phyloP scores from a whole-genome alignment of 2,888 invertebrate genomes.

The Tiliacea citrago region DNA sequence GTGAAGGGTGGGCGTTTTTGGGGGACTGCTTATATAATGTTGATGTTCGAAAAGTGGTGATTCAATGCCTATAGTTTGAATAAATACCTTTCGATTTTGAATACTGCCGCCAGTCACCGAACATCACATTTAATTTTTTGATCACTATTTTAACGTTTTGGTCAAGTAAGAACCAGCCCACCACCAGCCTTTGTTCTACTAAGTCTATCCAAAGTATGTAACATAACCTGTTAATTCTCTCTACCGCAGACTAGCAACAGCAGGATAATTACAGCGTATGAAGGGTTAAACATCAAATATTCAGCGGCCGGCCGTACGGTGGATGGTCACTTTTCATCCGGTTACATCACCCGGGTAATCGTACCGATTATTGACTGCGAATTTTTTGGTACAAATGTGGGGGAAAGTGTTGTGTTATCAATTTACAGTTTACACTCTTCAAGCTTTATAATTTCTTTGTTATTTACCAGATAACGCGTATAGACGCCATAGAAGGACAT shows the following conservation, averaged over 20 bases:
- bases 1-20: no score
- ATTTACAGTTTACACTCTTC: not conserved
- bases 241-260: constrained; percentile 16
- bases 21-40: no score
- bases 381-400: not conserved
- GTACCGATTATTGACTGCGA: constrained; percentile 19
- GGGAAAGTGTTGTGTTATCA: not conserved
- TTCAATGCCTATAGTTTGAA: no score
- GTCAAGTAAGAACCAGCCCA: no score
- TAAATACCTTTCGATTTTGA: no score
- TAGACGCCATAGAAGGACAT: no score
- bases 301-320: constrained; percentile 58
- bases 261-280: constrained; percentile 49
- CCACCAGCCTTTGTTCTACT: no score
- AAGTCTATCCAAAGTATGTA: constrained; percentile 6
- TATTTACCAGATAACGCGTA: not conserved
- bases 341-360: constrained; percentile 24
- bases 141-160: no score
- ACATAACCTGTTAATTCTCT: constrained; percentile 33
- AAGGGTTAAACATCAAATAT: constrained; percentile 69
- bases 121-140: no score
- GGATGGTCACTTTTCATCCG: constrained; percentile 55
- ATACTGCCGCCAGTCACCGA: no score
- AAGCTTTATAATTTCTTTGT: not conserved
- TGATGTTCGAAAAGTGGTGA: no score